Evolutionary conservation across 2,113 vertebrate species (phyloP), one percentile per base, ranked within the genome.

Genomic region (Rhombomys opimus): DNA sequence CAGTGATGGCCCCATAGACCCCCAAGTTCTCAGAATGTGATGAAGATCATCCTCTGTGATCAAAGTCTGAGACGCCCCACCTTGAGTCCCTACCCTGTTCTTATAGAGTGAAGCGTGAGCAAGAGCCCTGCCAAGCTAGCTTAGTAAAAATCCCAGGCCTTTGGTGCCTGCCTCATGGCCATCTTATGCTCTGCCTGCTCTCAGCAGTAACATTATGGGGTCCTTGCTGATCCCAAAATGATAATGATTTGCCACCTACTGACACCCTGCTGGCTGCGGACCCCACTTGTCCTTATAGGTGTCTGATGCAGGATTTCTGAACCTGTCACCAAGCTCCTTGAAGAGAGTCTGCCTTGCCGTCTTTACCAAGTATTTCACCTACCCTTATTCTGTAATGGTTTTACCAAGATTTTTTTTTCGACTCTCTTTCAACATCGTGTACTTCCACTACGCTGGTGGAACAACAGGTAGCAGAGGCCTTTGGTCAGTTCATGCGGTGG

Each of bases 1-100:
- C 59, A 23, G 0, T 0, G 0, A 12, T 23, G 2, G 10, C 15
- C 17, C 3, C 11, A 38, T 2, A 4, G 5, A 72, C 8, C 30
- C 86, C 70, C 14, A 10, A 61, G n/a, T 89, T 63, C 11, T 65
- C 4, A 15, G 73, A 89, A 52, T 41, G 38, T n/a, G 77, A 75
- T 11, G 12, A 41, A 35, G 15, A 14, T 17, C 85, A n/a, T 67
- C 41, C 41, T 89, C 12, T 35, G 25, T 72, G 68, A 73, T 25
- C 30, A 54, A 50, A n/a, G 38, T 59, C 17, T 7, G 25, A 88
- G 35, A 20, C 5, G 15, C 20, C 23, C 7, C 22, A 54, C 20
- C n/a, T 32, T 35, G 46, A 46, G 20, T 85, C 12, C 32, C 78
- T 22, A 14, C n/a, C 41, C 70, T 85, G 68, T 68, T 59, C n/a